A percentile compares a stretch with the other conserved stretches of the same genome.
phyloP scores from a whole-genome alignment of 2,797 vertebrate species.

The Eleutherodactylus coqui region DNA sequence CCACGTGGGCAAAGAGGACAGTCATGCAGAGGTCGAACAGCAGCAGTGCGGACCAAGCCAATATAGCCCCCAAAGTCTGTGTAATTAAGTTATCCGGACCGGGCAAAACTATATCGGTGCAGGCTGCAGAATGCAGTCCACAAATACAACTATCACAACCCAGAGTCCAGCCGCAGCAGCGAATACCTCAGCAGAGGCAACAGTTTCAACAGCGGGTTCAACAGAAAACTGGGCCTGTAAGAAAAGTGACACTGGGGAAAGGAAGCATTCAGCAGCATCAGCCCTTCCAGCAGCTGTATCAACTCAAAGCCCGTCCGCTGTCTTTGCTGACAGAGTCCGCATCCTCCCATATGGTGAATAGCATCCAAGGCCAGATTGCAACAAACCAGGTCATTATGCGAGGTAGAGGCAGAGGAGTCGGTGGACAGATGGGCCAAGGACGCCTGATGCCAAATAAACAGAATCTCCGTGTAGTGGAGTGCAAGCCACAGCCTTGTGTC shows the following conservation, averaged over 20 bases:
- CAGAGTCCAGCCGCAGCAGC: slow-evolving; percentile 50
- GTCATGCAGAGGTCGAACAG: slow-evolving; percentile 92
- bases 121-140: slow-evolving; percentile 73
- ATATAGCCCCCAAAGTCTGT: slow-evolving; percentile 89
- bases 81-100: slow-evolving; percentile 90
- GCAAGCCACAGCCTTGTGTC: slow-evolving; percentile 81
- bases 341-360: slow-evolving; percentile 78
- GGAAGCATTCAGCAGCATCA: slow-evolving; percentile 76
- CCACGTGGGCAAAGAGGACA: slow-evolving; percentile 88
- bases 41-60: slow-evolving; percentile 77
- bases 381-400: slow-evolving; percentile 88
- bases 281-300: slow-evolving; percentile 65
- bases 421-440: slow-evolving; percentile 80
- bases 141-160: slow-evolving; percentile 73
- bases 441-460: slow-evolving; percentile 84
- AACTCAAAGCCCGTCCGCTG: slow-evolving; percentile 28
- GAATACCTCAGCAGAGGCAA: slow-evolving; percentile 35
- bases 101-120: slow-evolving; percentile 79
- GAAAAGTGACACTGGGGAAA: slow-evolving; percentile 91
- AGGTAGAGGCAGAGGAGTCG: slow-evolving; percentile 85
- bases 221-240: slow-evolving; percentile 78
- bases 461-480: slow-evolving; percentile 81
- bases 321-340: slow-evolving; percentile 68
- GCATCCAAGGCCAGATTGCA: slow-evolving; percentile 77
- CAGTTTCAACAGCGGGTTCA: slow-evolving; percentile 74